Evolutionary conservation across 2,797 vertebrate genomes (phyloP).

Genomic region (Sarcophilus harrisii): DNA sequence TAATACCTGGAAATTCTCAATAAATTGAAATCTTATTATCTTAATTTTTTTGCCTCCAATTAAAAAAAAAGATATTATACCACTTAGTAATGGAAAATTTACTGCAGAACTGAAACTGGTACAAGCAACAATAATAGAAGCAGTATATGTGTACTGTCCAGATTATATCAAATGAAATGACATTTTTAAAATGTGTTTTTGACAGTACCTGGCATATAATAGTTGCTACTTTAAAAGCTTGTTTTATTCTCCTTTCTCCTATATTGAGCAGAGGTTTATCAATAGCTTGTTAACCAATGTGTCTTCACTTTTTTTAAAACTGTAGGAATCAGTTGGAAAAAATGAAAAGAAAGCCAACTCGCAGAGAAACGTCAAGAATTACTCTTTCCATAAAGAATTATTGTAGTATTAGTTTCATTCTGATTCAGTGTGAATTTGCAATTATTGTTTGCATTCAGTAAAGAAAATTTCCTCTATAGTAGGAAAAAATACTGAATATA

Average conservation of each 20-base stretch:
- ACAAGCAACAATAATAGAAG: not conserved
- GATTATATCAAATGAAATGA: not conserved
- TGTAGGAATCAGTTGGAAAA: not conserved
- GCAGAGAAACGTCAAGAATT: not conserved
- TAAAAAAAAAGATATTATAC: not conserved
- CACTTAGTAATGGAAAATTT: not conserved
- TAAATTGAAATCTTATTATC: not conserved
- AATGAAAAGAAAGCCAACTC: not conserved
- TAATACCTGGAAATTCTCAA: not conserved
- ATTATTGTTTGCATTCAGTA: slow-evolving; percentile 26
- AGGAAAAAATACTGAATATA: not conserved
- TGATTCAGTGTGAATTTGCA: slow-evolving; percentile 45
- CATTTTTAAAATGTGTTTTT: not conserved
- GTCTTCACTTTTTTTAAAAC: not conserved
- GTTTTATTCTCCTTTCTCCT: not conserved
- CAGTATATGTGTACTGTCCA: not conserved
- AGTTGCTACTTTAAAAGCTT: not conserved
- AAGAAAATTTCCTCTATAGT: not conserved
- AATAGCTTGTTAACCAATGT: not conserved
- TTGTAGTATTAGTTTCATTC: not conserved
- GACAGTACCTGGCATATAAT: not conserved
- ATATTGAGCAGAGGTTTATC: not conserved
- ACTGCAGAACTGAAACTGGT: not conserved
- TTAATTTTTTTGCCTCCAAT: not conserved
- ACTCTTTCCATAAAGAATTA: not conserved